A percentile compares a stretch with the other conserved stretches of the same genome.
phyloP scores from a whole-genome alignment of 1,140 invertebrate species.

The Papilio dardanus region DNA sequence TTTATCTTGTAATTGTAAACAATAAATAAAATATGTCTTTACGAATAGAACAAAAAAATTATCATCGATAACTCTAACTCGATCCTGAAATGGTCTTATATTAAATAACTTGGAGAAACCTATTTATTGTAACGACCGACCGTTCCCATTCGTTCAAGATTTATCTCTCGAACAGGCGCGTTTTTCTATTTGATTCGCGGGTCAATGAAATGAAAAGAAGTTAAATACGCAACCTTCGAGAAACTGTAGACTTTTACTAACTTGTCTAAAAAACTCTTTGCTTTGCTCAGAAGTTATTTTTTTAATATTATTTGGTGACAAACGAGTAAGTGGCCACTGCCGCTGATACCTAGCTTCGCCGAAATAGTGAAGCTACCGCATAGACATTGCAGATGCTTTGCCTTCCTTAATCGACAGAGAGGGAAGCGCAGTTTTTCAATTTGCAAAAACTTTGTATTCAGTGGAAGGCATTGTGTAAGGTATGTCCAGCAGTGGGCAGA shows the following conservation, averaged over 20 bases:
- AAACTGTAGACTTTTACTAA: background rate
- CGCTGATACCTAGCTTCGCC: no score
- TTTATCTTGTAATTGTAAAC: background rate
- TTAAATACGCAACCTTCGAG: slow-evolving; percentile 7
- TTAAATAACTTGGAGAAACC: slow-evolving; percentile 1
- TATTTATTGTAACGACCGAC: slow-evolving; percentile 12
- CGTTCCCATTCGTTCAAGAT: slow-evolving; percentile 3
- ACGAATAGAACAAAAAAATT: background rate
- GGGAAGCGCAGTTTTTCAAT: no score
- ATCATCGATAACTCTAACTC: background rate
- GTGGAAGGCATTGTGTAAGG: no score
- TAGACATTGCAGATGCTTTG: no score
- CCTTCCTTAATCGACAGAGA: no score
- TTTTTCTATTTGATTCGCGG: slow-evolving; percentile 16
- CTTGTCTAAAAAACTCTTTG: background rate
- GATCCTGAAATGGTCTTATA: background rate
- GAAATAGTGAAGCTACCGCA: no score
- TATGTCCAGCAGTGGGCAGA: no score
- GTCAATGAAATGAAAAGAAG: slow-evolving; percentile 14
- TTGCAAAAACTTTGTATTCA: no score
- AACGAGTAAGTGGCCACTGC: no score
- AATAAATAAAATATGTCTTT: background rate
- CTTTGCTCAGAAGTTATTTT: background rate
- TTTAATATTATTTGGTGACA: no score
- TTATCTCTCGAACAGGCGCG: slow-evolving; percentile 9